phyloP scores from a whole-genome alignment of 2,113 vertebrate genomes.

The Puma concolor region DNA sequence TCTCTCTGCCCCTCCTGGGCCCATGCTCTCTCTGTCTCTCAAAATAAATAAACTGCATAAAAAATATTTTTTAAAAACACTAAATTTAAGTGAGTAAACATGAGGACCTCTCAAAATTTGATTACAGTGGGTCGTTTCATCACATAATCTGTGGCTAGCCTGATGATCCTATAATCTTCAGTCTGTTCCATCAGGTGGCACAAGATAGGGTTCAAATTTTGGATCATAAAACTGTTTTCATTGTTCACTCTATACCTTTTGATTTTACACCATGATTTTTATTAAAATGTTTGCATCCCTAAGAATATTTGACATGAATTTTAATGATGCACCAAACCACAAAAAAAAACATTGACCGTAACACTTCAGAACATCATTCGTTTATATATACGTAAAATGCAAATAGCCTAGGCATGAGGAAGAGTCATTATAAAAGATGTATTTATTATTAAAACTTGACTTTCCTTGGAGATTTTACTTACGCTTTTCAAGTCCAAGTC shows the following conservation, averaged over 20 bases:
- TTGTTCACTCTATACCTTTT: background rate
- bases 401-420: background rate
- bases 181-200: rapidly evolving
- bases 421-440: background rate
- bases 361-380: background rate
- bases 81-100: background rate
- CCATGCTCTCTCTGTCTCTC: no score
- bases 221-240: background rate
- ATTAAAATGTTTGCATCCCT: background rate
- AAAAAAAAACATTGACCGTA: background rate
- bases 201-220: background rate
- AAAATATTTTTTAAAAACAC: no score
- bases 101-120: background rate
- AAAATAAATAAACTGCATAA: no score
- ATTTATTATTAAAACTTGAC: background rate
- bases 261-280: background rate
- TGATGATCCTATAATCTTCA: rapidly evolving
- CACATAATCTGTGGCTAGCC: rapidly evolving
- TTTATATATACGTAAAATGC: background rate
- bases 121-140: background rate
- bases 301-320: background rate
- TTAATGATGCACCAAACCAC: background rate
- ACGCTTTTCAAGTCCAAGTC: no score
- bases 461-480: background rate
- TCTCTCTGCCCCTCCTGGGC: no score